Evolutionary conservation across 2,888 invertebrate genomes (phyloP), one percentile per base, ranked within the genome.

Genomic region (Callinectes sapidus): DNA sequence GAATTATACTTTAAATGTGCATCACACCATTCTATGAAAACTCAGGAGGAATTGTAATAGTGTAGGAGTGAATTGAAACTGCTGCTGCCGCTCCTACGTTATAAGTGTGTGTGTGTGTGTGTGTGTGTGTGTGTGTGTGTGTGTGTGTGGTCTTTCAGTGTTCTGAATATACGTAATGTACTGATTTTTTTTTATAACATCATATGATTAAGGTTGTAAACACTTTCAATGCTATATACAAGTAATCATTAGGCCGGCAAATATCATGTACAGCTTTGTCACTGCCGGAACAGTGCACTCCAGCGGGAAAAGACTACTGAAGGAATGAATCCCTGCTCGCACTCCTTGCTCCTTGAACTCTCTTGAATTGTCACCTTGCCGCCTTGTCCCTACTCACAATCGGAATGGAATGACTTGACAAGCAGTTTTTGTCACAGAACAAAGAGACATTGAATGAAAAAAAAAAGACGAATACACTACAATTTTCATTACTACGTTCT

Each of bases 61-160:
- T 8, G 10, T 8, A 71, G 28, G 28, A 28, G 10, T 23, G 6
- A 13, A 28, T 6, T 55, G 23, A 71, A 5, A n/a, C 71, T 71
- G n/a, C 28, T 2, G 28, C 10, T n/a, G 71, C 28, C 6, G 10
- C 3, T 23, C 66, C 28, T 13, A 71, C 28, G 6, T 13, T 28
- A 28, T 28, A 10, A n/a, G 71, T 71, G 71, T 71, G 71, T 71
- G 71, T 71, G 71, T 71, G 71, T 71, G 71, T 71, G 71, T 71
- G 71, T 71, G 71, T 71, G 71, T 28, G 28, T 71, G 71, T 71
- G 71, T 71, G n/a, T 71, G 71, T 28, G 28, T 71, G 28, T n/a
- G 71, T 71, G 71, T 71, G 71, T 13, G n/a, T 28, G 28, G 71
- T 13, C 28, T 28, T 28, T 71, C 0, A n/a, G n/a, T 71, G 71